Evolutionary conservation across 2,113 vertebrate species (phyloP), one percentile per base, ranked within the genome.

Genomic region (Paralichthys olivaceus): DNA sequence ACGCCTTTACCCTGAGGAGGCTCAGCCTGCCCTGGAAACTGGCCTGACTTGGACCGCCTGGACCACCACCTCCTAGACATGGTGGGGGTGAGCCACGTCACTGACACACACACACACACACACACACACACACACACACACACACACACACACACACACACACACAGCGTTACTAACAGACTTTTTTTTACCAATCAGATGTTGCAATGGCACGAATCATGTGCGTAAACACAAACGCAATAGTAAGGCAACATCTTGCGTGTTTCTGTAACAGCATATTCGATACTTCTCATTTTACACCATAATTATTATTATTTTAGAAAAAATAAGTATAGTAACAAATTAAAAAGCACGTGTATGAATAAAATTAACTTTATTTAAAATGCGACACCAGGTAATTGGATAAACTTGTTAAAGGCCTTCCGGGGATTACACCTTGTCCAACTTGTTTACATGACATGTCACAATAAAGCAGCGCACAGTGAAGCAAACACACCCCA

Each of bases 1-100:
- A 98, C 66, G 0, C 94, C 94, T 1, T 2, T 47, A 9, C 81
- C 58, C 4, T 69, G 80, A 15, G 88, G 91, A 13, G 84, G 73
- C 4, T 91, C 89, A 17, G 7, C 40, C 22, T 34, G 57, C 4
- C 55, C 74, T 5, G 81, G 67, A 55, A 51, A 55, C 0, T 22
- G 17, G 40, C 61, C 60, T 0, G 62, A 17, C 49, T 19, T 88
- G 34, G 63, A 69, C 79, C 61, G 43, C 62, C 55, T 90, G 32
- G 67, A 86, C 69, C 69, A 70, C n/a, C 79, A 45, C 49, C 62
- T 75, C 66, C 60, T 63, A 62, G 71, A 87, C 92, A 94, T 94
- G 64, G 17, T 78, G 49, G n/a, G 6, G 17, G 11, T 20, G 9
- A 34, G 32, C 12, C 49, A 23, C 69, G 57, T 66, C 57, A 69